A percentile compares a stretch with the other conserved stretches of the same genome.
phyloP scores from a whole-genome alignment of 1,140 invertebrate species.

The Euschistus heros region DNA sequence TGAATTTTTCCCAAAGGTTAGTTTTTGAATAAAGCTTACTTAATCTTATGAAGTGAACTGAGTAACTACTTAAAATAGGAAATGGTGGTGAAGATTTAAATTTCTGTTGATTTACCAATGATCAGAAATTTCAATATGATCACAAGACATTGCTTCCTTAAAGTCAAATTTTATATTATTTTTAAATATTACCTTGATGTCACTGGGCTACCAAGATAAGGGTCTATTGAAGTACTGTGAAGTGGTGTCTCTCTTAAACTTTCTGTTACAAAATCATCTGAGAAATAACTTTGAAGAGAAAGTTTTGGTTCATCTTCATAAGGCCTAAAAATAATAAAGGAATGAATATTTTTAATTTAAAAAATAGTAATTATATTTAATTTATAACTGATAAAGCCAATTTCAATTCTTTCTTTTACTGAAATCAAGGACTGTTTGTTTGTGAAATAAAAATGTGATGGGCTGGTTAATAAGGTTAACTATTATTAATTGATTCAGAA shows the following conservation, averaged over 20 bases:
- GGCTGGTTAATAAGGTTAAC: too few relatives aligned
- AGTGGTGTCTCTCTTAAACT: background rate
- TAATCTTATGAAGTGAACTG: too few relatives aligned
- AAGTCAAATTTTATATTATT: background rate
- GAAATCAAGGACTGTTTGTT: too few relatives aligned
- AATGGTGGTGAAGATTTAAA: too few relatives aligned
- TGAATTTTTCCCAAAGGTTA: too few relatives aligned
- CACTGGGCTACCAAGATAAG: background rate
- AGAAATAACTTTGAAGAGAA: slow-evolving; percentile 20
- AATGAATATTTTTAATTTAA: background rate
- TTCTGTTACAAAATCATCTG: slow-evolving; percentile 20
- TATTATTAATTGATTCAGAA: too few relatives aligned
- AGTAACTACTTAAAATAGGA: too few relatives aligned
- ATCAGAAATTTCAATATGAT: background rate
- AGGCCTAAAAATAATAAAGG: background rate
- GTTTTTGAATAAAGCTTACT: too few relatives aligned
- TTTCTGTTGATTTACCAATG: background rate
- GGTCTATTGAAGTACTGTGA: background rate
- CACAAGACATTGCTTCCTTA: background rate
- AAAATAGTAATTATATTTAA: too few relatives aligned
- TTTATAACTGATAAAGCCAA: too few relatives aligned
- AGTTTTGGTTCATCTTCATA: slow-evolving; percentile 8
- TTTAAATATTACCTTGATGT: background rate
- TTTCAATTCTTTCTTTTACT: too few relatives aligned
- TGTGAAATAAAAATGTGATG: too few relatives aligned